Evolutionary conservation across 2,113 vertebrate species (phyloP).

Genomic region (Tetraodon nigroviridis): DNA sequence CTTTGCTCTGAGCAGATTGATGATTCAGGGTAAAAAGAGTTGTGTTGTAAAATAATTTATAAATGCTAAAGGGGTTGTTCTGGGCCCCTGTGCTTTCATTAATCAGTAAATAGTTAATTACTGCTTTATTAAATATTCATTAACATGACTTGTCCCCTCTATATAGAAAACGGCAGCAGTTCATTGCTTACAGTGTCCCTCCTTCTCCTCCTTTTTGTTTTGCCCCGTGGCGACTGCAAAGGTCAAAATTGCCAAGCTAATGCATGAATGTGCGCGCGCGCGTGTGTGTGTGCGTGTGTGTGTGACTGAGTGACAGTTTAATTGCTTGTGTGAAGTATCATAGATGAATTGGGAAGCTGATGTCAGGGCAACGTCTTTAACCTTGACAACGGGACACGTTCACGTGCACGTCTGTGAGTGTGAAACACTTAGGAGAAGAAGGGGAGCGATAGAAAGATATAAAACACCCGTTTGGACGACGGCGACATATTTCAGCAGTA

Average conservation of each 20-base stretch:
- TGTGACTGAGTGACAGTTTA: slow-evolving; percentile 25
- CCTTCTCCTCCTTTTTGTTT: neutral
- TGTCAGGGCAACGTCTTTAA: slow-evolving; percentile 52
- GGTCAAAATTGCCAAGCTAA: slow-evolving; percentile 32
- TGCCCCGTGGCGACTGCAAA: slow-evolving; percentile 19
- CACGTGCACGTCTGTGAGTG: neutral
- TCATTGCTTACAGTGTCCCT: slow-evolving; percentile 7
- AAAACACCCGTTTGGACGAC: too few species aligned
- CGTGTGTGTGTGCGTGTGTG: slow-evolving; percentile 15
- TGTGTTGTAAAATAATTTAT: neutral
- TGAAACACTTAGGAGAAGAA: too few species aligned
- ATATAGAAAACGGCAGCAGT: slow-evolving; percentile 17
- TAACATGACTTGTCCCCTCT: slow-evolving; percentile 26
- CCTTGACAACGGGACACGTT: slow-evolving; percentile 34
- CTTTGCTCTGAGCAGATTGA: too few species aligned
- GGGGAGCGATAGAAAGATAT: too few species aligned
- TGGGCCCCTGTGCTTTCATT: slow-evolving; percentile 17
- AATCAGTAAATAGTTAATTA: slow-evolving; percentile 33
- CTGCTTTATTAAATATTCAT: slow-evolving; percentile 38
- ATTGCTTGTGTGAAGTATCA: slow-evolving; percentile 36
- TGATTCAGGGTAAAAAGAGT: too few species aligned
- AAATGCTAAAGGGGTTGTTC: slow-evolving; percentile 15
- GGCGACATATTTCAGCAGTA: too few species aligned
- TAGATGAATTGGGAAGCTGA: slow-evolving; percentile 35
- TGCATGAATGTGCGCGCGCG: slow-evolving; percentile 10